Conservation (phyloP, 2,113 vertebrate species). For the Cinclus cinclus region DNA sequence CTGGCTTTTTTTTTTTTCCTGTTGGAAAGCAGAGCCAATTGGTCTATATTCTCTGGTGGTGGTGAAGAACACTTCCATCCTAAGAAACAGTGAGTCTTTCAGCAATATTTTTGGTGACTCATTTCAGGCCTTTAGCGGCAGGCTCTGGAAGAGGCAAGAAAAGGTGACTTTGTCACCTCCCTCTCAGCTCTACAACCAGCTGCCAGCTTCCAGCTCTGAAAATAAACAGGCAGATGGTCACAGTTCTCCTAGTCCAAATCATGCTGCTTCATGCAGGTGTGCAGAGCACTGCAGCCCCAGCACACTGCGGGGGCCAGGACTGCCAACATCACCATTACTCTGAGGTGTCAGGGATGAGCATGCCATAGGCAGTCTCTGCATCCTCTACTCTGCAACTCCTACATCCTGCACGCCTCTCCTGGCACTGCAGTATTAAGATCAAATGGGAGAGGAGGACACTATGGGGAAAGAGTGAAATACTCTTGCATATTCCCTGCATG, state of each 20-base stretch:
- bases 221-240: neutral
- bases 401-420: neutral
- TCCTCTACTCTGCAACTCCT: neutral
- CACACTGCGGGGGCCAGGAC: fast-evolving
- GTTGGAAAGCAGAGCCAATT: neutral
- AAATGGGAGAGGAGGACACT: neutral
- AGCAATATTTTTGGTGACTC: neutral
- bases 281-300: neutral
- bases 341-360: neutral
- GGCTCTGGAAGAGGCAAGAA: neutral
- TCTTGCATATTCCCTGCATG: neutral
- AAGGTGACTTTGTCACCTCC: neutral
- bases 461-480: neutral
- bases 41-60: neutral
- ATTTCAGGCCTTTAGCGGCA: neutral
- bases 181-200: neutral
- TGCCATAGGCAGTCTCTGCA: neutral
- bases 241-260: neutral
- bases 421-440: neutral
- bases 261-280: neutral
- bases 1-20: neutral
- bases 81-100: neutral
- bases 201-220: neutral
- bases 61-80: neutral
- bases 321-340: neutral